Base-by-base conservation (phyloP, 2,888 invertebrate species). In the Orchestes rusci region DNA sequence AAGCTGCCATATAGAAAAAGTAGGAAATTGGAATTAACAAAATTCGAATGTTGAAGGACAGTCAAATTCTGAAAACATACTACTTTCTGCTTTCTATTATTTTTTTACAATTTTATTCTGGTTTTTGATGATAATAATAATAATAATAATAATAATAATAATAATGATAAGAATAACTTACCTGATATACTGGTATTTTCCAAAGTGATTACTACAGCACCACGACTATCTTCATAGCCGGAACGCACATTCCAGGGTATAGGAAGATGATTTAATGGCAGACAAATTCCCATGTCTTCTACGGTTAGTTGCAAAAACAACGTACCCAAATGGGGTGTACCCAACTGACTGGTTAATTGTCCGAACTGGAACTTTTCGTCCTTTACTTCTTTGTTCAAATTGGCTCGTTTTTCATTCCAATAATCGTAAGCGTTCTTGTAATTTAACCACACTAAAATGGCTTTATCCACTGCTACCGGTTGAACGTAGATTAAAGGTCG, bases 381-480 rank as follows among this genome's bases (percentile, higher is more conserved):
- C 1, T 85, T 70, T 28, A 91, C 87, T 64, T 95, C 94, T 59
- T 86, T 89, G 63, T 90, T 94, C 30, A 95, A 72, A 58, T 85
- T 90, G 3, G 90, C 83, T 3, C 96, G 73, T 69, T 97, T 96
- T 67, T 95, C 95, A 56, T 90, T 92, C 97, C 97, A 99, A 69
- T 96, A 97, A 66, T 99, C 96, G 64, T 97, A 97, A 0, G 97
- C 96, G 69, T 96, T 97, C 71, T 96, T 96, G 66, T 99, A 99
- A 72, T 99, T 97, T 52, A 99, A 74, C 97, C 99, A 99, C 34
- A 99, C 93, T 15, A 99, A 76, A 54, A 99, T 94, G 10, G 94
- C 97, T 73, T 94, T 94, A 69, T 99, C 99, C 40, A 99, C 88
- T 5, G 99, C 97, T 61, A 92, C 82, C 0, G 97, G 96, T 68